Conservation (phyloP, 2,797 vertebrate genomes). For the Micropoecilia bifurca region DNA sequence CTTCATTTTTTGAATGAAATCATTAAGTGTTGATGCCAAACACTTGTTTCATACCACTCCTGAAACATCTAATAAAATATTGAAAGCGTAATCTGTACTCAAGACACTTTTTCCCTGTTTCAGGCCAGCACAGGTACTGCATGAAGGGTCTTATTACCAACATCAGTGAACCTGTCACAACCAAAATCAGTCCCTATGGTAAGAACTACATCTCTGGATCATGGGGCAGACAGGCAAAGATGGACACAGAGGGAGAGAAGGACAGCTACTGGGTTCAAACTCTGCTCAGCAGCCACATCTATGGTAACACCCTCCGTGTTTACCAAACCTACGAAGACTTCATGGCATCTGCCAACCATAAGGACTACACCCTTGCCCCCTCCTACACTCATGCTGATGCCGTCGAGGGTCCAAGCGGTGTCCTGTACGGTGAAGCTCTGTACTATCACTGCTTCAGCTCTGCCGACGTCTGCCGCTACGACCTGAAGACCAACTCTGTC, state of each 20-base stretch:
- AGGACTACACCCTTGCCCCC: constrained; percentile 53
- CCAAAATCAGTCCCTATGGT: constrained; percentile 66
- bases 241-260: constrained; percentile 7
- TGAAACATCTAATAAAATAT: neutral
- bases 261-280: constrained; percentile 74
- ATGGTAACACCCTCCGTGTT: constrained; percentile 64
- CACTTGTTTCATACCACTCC: neutral
- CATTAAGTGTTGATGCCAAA: neutral
- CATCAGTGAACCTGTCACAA: constrained; percentile 66
- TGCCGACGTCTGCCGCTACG: constrained; percentile 73
- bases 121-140: constrained; percentile 57
- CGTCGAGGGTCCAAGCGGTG: constrained; percentile 74
- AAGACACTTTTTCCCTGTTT: neutral
- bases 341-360: constrained; percentile 62
- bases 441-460: constrained; percentile 77
- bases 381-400: constrained; percentile 44
- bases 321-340: constrained; percentile 72
- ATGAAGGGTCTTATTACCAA: constrained; percentile 67
- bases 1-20: neutral
- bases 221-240: constrained; percentile 74
- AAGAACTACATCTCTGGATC: constrained; percentile 69
- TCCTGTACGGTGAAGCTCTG: constrained; percentile 67
- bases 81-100: neutral
- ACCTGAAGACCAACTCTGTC: constrained; percentile 59
- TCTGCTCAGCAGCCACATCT: constrained; percentile 53